Evolutionary conservation across 2,797 vertebrate genomes (phyloP).

Genomic region (Sebastolobus alascanus): DNA sequence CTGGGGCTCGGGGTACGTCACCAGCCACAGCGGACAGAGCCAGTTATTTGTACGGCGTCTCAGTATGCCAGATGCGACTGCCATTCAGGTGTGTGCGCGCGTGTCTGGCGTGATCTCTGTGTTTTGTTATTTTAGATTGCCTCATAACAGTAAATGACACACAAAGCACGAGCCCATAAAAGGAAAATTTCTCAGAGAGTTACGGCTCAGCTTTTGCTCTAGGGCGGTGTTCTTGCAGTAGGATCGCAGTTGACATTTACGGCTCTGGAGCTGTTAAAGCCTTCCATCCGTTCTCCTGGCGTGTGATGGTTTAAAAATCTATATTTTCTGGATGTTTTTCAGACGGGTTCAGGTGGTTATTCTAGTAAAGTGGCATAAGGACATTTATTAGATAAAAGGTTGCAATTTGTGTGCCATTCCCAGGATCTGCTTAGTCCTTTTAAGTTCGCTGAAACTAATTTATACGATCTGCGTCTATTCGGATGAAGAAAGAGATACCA

Average conservation of each 20-base stretch:
- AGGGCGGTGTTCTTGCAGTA: constrained; percentile 32
- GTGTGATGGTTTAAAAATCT: neutral
- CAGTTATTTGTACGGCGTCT: constrained; percentile 87
- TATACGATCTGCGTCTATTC: neutral
- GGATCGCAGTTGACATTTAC: constrained; percentile 51
- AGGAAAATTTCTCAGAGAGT: constrained; percentile 15
- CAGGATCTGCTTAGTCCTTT: constrained; percentile 6
- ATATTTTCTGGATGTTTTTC: neutral
- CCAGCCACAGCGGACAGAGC: constrained; percentile 93
- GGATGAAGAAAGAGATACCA: neutral
- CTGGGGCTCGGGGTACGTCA: constrained; percentile 92
- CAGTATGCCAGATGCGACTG: constrained; percentile 87
- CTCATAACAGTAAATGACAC: constrained; percentile 18
- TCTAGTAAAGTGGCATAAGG: neutral
- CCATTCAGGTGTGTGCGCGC: constrained; percentile 85
- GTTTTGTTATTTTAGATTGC: constrained; percentile 32
- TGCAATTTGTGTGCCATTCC: neutral
- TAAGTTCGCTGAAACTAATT: neutral
- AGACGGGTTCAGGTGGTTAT: neutral
- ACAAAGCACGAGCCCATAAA: constrained; percentile 17
- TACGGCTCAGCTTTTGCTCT: constrained; percentile 36
- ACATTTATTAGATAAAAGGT: neutral
- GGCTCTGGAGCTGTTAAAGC: constrained; percentile 20
- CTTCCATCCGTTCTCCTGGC: neutral
- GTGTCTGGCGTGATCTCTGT: constrained; percentile 31